Percentiles rank a stretch among this genome's conserved stretches.
Evolutionary conservation across 2,113 vertebrate species (phyloP).

Genomic region (Epinephelus moara): DNA sequence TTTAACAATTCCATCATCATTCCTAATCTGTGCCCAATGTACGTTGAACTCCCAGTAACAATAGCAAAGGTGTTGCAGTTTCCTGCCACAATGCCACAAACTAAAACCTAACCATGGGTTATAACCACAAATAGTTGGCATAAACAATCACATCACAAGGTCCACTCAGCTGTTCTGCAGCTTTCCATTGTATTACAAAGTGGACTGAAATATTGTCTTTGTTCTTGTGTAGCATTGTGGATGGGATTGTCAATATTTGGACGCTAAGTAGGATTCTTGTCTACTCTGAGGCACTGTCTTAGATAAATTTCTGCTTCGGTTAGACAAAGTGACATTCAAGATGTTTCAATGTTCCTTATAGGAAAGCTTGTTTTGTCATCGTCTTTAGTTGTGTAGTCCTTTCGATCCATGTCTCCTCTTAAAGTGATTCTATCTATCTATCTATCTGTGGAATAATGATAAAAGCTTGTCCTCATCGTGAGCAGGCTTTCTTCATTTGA

Average conservation of each 20-base stretch:
- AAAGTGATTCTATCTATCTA: background rate
- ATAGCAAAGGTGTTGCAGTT: background rate
- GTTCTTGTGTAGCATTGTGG: background rate
- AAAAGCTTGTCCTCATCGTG: background rate
- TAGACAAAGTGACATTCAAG: background rate
- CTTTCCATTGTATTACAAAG: background rate
- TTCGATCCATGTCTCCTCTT: background rate
- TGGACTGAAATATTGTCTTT: background rate
- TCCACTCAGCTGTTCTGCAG: background rate
- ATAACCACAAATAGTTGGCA: background rate
- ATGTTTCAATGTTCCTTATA: background rate
- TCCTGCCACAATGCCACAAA: background rate
- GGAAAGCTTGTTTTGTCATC: constrained; percentile 6
- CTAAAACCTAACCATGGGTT: too few species aligned
- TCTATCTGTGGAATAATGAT: background rate
- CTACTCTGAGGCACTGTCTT: background rate
- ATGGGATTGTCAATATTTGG: background rate
- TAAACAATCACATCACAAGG: too few species aligned
- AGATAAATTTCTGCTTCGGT: background rate
- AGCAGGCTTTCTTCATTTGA: constrained; percentile 15
- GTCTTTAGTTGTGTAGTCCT: constrained; percentile 1
- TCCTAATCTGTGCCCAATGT: background rate
- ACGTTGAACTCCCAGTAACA: background rate
- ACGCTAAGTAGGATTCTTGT: background rate
- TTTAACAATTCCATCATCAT: background rate